phyloP scores from a whole-genome alignment of 2,888 invertebrate species.

The Cheilosia soror region DNA sequence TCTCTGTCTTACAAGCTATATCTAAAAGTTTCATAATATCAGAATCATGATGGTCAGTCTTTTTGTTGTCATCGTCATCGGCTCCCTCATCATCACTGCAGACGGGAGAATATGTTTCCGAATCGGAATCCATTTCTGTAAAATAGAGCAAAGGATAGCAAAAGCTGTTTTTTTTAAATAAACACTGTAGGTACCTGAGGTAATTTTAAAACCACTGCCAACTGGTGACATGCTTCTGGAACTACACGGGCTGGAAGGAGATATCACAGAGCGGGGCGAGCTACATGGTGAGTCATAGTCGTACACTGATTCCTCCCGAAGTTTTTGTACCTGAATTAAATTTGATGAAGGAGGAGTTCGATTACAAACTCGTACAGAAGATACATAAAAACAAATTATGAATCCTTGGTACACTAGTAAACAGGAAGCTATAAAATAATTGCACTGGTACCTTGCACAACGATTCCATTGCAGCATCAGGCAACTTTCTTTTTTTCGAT shows the following conservation, averaged over 20 bases:
- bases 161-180: not conserved
- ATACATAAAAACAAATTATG: too few relatives aligned
- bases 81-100: constrained; percentile 83
- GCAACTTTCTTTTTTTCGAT: constrained; percentile 81
- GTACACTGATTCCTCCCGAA: constrained; percentile 77
- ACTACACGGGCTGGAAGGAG: constrained; percentile 82
- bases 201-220: constrained; percentile 76
- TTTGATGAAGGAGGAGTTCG: not conserved
- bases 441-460: constrained; percentile 78
- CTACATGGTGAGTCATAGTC: constrained; percentile 82
- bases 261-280: constrained; percentile 80
- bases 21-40: constrained; percentile 82
- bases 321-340: constrained; percentile 76
- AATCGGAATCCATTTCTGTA: constrained; percentile 75
- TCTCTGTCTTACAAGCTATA: constrained; percentile 78
- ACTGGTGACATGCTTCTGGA: constrained; percentile 82
- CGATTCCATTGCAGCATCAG: constrained; percentile 77
- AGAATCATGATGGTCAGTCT: constrained; percentile 76
- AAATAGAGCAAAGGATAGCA: not conserved
- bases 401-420: not conserved
- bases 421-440: not conserved
- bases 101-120: constrained; percentile 83
- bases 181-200: constrained; percentile 42
- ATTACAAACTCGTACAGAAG: not conserved
- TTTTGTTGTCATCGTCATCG: constrained; percentile 72